Conservation (phyloP, 2,113 vertebrate species). For the Salvelinus alpinus region DNA sequence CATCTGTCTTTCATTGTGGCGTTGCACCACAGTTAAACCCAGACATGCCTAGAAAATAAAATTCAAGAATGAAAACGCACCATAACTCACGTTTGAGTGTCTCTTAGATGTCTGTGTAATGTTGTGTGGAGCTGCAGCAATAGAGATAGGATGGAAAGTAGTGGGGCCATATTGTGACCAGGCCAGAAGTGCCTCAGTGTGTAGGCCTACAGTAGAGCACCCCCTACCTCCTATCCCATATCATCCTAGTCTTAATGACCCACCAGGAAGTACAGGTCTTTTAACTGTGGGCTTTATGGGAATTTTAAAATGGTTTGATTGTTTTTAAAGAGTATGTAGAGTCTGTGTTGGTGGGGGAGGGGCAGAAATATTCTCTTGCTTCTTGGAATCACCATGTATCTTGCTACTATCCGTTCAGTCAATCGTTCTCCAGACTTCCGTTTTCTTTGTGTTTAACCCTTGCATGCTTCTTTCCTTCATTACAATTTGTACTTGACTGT, state of each 20-base stretch:
- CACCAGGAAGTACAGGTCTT: background rate
- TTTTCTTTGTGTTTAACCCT: slow-evolving; percentile 41
- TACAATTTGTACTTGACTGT: slow-evolving; percentile 35
- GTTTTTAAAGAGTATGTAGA: background rate
- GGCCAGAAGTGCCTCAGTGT: background rate
- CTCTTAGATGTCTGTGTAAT: slow-evolving; percentile 27
- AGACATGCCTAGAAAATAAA: slow-evolving; percentile 51
- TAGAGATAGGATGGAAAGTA: slow-evolving; percentile 18
- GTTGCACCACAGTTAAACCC: slow-evolving; percentile 40
- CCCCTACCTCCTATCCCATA: background rate
- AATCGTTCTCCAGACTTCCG: slow-evolving; percentile 24
- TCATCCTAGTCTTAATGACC: background rate
- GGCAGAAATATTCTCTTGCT: too few species aligned
- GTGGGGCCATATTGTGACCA: background rate
- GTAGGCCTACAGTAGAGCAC: background rate
- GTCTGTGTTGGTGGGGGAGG: too few species aligned
- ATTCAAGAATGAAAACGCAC: slow-evolving; percentile 36
- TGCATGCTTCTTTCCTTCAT: slow-evolving; percentile 17
- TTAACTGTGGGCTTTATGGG: background rate
- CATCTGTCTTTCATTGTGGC: slow-evolving; percentile 65
- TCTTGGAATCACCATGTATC: too few species aligned
- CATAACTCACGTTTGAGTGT: slow-evolving; percentile 36
- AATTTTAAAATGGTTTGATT: background rate
- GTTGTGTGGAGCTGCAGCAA: slow-evolving; percentile 20
- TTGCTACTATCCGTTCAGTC: background rate